Percentiles rank a stretch among this genome's conserved stretches.
These are phyloP conservation scores for Heliconius sara DNA, from an alignment of 2,888 invertebrate genomes.

Conservation along the genomic window DNA sequence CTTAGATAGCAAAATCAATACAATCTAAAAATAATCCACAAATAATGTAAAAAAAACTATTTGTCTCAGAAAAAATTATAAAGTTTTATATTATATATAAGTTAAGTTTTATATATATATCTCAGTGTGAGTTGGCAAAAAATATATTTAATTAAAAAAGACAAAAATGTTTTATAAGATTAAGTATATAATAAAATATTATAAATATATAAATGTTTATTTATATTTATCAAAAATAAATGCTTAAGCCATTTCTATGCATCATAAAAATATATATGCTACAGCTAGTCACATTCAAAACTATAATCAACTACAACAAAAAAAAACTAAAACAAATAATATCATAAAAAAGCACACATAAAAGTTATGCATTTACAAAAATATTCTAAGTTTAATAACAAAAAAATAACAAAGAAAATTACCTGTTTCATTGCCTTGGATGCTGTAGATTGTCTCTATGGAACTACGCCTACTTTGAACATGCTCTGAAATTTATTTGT, in stretches of 20 bases:
- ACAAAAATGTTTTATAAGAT: background rate
- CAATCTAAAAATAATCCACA: too few species aligned
- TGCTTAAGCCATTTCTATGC: background rate
- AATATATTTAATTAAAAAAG: too few species aligned
- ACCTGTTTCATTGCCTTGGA: constrained; percentile 88
- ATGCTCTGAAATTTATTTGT: constrained; percentile 58
- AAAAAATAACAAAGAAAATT: constrained; percentile 44
- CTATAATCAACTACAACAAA: background rate
- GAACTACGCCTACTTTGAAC: constrained; percentile 73
- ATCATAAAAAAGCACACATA: background rate
- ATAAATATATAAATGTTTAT: background rate
- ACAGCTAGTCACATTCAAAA: background rate
- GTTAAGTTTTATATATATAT: too few species aligned
- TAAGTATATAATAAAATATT: background rate
- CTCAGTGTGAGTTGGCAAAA: too few species aligned
- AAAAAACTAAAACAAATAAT: background rate
- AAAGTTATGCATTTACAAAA: background rate
- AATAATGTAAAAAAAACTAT: too few species aligned
- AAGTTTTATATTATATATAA: too few species aligned
- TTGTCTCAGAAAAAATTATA: too few species aligned
- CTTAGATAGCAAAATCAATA: too few species aligned
- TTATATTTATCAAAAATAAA: background rate
- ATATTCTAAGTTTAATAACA: background rate
- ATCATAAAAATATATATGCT: background rate
- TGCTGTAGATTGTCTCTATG: constrained; percentile 85